These are phyloP conservation scores for Pampusana beccarii DNA, from an alignment of 2,113 vertebrate species.

Conservation along the genomic window DNA sequence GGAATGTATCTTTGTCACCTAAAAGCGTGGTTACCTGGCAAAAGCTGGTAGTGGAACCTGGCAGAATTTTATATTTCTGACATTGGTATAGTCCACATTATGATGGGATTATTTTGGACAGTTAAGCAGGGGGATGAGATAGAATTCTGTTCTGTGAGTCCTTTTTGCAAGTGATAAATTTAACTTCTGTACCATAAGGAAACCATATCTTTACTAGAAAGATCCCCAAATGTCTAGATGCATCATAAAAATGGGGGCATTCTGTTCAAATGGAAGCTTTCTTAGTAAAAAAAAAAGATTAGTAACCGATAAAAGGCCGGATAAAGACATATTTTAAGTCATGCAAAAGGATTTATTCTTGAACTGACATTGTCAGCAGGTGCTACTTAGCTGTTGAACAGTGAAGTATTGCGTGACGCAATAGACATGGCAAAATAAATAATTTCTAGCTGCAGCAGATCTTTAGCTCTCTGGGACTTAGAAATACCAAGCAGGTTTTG, in stretches of 20 bases:
- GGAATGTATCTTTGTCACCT: background rate
- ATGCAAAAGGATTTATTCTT: constrained; percentile 1
- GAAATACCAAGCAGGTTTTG: background rate
- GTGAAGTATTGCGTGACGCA: background rate
- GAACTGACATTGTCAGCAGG: background rate
- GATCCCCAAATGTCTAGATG: background rate
- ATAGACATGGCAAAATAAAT: background rate
- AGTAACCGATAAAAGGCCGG: background rate
- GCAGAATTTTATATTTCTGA: background rate
- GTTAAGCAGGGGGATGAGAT: background rate
- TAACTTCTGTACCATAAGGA: background rate
- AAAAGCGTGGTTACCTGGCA: background rate
- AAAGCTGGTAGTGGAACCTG: background rate
- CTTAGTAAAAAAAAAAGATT: background rate
- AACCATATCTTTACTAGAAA: background rate
- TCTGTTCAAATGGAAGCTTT: background rate
- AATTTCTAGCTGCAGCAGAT: background rate
- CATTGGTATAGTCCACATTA: background rate
- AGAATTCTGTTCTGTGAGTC: background rate
- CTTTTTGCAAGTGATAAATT: background rate
- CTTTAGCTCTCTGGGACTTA: background rate
- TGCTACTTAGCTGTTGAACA: background rate
- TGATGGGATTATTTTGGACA: background rate
- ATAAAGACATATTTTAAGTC: background rate
- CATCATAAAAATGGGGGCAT: background rate